Conservation (phyloP, 2,113 vertebrate species). For the Marmota monax region DNA sequence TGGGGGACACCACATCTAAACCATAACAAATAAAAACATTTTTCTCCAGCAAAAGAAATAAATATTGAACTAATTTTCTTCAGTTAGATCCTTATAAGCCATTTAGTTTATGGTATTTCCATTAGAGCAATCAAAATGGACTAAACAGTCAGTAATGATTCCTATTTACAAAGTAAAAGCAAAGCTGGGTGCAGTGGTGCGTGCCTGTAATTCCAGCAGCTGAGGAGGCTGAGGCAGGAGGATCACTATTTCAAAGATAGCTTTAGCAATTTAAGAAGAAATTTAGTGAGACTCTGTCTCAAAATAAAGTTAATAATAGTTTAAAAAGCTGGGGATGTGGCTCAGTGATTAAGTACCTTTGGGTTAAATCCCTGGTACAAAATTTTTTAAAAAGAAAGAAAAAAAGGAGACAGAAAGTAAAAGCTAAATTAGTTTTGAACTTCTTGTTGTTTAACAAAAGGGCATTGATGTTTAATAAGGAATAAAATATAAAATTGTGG, state of each 20-base stretch:
- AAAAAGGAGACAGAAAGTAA: neutral
- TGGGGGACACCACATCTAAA: too few species aligned
- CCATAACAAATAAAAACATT: neutral
- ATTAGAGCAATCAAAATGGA: neutral
- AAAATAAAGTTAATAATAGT: too few species aligned
- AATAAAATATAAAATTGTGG: neutral
- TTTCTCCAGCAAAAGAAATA: neutral
- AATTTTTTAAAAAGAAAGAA: too few species aligned
- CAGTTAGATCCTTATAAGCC: neutral
- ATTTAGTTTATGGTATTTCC: neutral
- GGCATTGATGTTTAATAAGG: neutral
- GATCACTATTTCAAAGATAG: too few species aligned
- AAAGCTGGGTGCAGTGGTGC: too few species aligned
- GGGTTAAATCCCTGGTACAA: too few species aligned
- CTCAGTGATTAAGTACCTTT: too few species aligned
- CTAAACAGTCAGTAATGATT: neutral
- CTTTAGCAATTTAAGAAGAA: too few species aligned
- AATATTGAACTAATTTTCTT: neutral
- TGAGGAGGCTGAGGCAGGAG: too few species aligned
- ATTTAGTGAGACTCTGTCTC: too few species aligned
- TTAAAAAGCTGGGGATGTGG: too few species aligned
- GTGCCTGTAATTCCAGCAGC: too few species aligned
- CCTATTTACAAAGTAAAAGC: conserved; percentile 2
- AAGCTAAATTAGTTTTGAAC: neutral
- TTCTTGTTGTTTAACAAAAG: neutral